Percentiles rank a stretch among this genome's conserved stretches.
Conservation (phyloP, 1,140 invertebrate species). For the Pseudomyrmex flavicornis region DNA sequence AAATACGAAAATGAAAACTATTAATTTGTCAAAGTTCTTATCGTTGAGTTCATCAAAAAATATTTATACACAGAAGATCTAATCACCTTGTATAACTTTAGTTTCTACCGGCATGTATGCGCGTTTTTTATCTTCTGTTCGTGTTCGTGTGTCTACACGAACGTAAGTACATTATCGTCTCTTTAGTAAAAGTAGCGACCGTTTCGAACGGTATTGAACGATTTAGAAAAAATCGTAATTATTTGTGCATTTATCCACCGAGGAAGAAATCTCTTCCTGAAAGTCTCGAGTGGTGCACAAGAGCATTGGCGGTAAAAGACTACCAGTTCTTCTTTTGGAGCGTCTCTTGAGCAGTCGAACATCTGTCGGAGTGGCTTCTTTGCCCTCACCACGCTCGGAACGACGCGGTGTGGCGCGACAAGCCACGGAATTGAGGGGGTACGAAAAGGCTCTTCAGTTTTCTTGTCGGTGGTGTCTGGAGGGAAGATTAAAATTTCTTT, state of each 20-base stretch:
- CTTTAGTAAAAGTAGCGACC: slow-evolving; percentile 3
- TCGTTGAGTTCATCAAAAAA: background rate
- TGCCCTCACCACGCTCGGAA: slow-evolving; percentile 56
- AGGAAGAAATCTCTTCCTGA: slow-evolving; percentile 4
- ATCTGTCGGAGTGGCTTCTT: slow-evolving; percentile 74
- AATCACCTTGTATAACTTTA: background rate
- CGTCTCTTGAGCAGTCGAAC: slow-evolving; percentile 67
- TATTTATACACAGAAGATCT: background rate
- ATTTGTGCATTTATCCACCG: slow-evolving; percentile 64
- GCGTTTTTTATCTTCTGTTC: background rate
- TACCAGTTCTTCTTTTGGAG: slow-evolving; percentile 68
- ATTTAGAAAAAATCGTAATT: slow-evolving; percentile 50
- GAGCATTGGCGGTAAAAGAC: slow-evolving; percentile 67
- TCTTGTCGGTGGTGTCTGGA: slow-evolving; percentile 45
- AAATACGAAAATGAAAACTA: background rate
- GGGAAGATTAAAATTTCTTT: slow-evolving; percentile 68
- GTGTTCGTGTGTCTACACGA: background rate
- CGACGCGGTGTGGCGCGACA: slow-evolving; percentile 61
- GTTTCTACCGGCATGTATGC: background rate
- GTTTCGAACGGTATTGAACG: background rate
- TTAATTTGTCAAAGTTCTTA: background rate
- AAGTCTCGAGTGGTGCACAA: slow-evolving; percentile 40
- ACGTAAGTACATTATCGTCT: background rate
- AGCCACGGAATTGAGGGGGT: slow-evolving; percentile 66
- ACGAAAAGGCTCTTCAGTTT: slow-evolving; percentile 69